Conservation (phyloP, 1,140 invertebrate species). For the Aphelenchoides fujianensis region DNA sequence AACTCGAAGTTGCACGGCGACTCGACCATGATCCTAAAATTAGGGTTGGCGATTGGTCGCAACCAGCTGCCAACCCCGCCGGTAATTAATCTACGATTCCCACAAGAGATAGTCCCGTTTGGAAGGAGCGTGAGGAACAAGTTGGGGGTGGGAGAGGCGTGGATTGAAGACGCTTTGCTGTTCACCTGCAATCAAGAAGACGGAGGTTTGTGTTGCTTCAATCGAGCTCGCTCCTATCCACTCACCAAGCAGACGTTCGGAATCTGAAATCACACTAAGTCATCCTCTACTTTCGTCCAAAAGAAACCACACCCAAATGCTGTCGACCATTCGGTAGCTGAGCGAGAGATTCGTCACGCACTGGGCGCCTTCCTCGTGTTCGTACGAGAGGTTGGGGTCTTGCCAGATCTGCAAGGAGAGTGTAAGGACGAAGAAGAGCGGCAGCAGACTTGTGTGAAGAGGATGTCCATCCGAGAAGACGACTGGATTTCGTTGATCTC, state of each 20-base stretch:
- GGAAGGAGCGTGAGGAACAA: slow-evolving; percentile 62
- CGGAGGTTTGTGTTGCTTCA: slow-evolving; percentile 27
- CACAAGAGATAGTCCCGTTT: slow-evolving; percentile 56
- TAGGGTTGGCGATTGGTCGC: slow-evolving; percentile 35
- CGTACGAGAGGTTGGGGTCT: slow-evolving; percentile 58
- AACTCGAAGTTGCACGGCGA: slow-evolving; percentile 61
- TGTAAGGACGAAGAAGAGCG: neutral
- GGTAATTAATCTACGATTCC: too few species aligned
- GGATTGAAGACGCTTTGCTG: slow-evolving; percentile 52
- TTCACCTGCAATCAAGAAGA: slow-evolving; percentile 46
- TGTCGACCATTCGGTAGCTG: slow-evolving; percentile 60
- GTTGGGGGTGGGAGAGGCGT: slow-evolving; percentile 59
- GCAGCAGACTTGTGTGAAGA: slow-evolving; percentile 52
- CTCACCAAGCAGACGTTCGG: slow-evolving; percentile 29
- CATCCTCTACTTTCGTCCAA: too few species aligned
- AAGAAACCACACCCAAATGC: slow-evolving; percentile 49
- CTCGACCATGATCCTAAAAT: slow-evolving; percentile 57
- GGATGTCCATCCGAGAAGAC: slow-evolving; percentile 61
- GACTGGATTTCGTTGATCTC: slow-evolving; percentile 58
- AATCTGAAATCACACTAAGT: too few species aligned
- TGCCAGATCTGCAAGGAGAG: slow-evolving; percentile 43
- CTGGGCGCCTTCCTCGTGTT: slow-evolving; percentile 61
- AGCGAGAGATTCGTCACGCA: slow-evolving; percentile 59
- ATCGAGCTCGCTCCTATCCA: slow-evolving; percentile 8
- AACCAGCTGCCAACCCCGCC: too few species aligned